Conservation (phyloP, 2,888 invertebrate species). For the Vanessa cardui region DNA sequence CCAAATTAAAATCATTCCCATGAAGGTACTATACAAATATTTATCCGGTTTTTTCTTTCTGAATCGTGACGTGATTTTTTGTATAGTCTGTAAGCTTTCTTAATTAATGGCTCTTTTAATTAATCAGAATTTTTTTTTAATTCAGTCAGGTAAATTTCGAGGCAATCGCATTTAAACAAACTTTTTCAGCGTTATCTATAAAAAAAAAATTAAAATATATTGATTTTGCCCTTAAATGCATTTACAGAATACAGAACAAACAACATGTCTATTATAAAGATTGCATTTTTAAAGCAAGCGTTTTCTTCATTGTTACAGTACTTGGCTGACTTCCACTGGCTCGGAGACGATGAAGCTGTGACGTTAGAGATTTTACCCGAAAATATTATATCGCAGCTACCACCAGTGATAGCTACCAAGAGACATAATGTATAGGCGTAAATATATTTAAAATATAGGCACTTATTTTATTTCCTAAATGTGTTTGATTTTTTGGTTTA, state of each 20-base stretch:
- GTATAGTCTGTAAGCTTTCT: too few relatives aligned
- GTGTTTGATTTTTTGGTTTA: too few relatives aligned
- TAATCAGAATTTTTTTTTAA: too few relatives aligned
- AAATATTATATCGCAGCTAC: conserved; percentile 87
- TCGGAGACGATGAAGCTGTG: conserved; percentile 87
- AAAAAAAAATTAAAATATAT: too few relatives aligned
- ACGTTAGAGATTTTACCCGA: conserved; percentile 89
- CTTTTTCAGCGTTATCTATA: too few relatives aligned
- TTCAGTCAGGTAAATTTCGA: too few relatives aligned
- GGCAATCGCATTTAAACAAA: too few relatives aligned
- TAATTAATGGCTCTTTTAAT: too few relatives aligned
- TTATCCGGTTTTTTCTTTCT: too few relatives aligned
- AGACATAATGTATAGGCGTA: conserved; percentile 43
- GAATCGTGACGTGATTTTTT: too few relatives aligned
- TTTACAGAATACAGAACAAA: too few relatives aligned
- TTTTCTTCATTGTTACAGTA: conserved; percentile 81
- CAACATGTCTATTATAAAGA: not conserved
- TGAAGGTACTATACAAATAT: conserved; percentile 24
- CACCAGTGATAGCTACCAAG: conserved; percentile 83
- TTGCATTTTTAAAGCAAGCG: not conserved
- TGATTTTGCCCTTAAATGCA: too few relatives aligned
- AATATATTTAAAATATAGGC: not conserved
- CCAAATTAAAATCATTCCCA: conserved; percentile 26
- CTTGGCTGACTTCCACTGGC: conserved; percentile 87
- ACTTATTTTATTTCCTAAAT: not conserved